Evolutionary conservation across 2,888 invertebrate genomes (phyloP).

Genomic region (Synanthedon myopaeformis): DNA sequence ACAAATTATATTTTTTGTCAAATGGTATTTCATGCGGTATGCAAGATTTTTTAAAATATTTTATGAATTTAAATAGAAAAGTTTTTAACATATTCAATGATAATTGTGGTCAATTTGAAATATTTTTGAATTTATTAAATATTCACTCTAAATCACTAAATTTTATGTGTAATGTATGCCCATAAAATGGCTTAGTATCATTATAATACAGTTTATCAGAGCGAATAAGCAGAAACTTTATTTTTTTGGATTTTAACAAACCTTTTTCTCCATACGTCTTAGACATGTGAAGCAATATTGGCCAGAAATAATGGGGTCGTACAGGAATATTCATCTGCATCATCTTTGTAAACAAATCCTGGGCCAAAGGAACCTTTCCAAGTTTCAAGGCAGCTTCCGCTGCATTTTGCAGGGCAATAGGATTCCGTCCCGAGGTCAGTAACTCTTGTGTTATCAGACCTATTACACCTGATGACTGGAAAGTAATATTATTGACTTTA

Average conservation of each 20-base stretch:
- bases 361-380: constrained; percentile 49
- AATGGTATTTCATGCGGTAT: background rate
- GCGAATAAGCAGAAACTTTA: too few relatives aligned
- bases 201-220: too few relatives aligned
- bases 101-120: too few relatives aligned
- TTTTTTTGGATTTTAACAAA: constrained; percentile 12
- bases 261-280: constrained; percentile 66
- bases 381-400: constrained; percentile 64
- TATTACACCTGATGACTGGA: constrained; percentile 55
- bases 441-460: constrained; percentile 53
- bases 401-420: constrained; percentile 61
- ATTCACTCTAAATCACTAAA: too few relatives aligned
- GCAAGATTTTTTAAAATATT: too few relatives aligned
- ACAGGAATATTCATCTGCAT: constrained; percentile 43
- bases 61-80: too few relatives aligned
- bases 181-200: too few relatives aligned
- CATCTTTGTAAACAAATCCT: constrained; percentile 56
- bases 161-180: too few relatives aligned
- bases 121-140: too few relatives aligned
- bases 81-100: too few relatives aligned
- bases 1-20: background rate
- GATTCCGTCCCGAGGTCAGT: constrained; percentile 54
- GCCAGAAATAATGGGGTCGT: constrained; percentile 77
- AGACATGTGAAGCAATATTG: constrained; percentile 63
- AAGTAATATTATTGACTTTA: constrained; percentile 4